Percentiles rank a stretch among this genome's conserved stretches.
phyloP scores from a whole-genome alignment of 2,797 vertebrate genomes.

The Cyclura pinguis region DNA sequence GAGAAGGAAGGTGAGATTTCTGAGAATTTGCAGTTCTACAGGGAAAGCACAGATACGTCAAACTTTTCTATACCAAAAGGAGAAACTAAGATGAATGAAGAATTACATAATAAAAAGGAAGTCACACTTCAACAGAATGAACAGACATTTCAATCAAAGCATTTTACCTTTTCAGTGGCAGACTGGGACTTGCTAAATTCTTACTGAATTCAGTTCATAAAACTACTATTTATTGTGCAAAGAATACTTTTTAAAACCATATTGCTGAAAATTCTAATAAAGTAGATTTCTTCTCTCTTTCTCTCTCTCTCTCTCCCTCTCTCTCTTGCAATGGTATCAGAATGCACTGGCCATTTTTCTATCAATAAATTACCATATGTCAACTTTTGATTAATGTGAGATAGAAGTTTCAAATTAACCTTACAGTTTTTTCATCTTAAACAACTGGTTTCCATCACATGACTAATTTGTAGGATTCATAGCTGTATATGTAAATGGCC shows the following conservation, averaged over 20 bases:
- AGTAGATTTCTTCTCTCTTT: conserved; percentile 59
- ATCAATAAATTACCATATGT: conserved; percentile 78
- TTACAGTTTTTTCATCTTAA: neutral
- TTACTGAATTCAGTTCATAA: conserved; percentile 82
- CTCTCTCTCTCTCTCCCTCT: no score
- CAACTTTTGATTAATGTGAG: conserved; percentile 60
- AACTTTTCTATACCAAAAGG: conserved; percentile 65
- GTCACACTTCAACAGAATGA: conserved; percentile 71
- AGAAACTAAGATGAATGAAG: conserved; percentile 53
- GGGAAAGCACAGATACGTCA: conserved; percentile 71
- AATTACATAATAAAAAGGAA: conserved; percentile 82
- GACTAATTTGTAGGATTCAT: neutral
- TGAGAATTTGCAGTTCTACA: conserved; percentile 89
- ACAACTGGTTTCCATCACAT: neutral
- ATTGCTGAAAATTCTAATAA: neutral
- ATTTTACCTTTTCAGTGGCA: conserved; percentile 82
- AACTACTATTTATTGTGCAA: neutral
- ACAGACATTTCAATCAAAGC: conserved; percentile 80
- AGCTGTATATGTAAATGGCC: neutral
- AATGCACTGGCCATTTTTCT: conserved; percentile 76
- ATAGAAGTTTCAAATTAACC: conserved; percentile 9
- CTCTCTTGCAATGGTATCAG: conserved; percentile 59
- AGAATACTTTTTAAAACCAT: neutral
- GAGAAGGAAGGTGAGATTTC: conserved; percentile 66
- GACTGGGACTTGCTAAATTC: conserved; percentile 91